These are phyloP conservation scores for Chymomyza costata DNA, from an alignment of 1,140 invertebrate genomes.

Conservation along the genomic window DNA sequence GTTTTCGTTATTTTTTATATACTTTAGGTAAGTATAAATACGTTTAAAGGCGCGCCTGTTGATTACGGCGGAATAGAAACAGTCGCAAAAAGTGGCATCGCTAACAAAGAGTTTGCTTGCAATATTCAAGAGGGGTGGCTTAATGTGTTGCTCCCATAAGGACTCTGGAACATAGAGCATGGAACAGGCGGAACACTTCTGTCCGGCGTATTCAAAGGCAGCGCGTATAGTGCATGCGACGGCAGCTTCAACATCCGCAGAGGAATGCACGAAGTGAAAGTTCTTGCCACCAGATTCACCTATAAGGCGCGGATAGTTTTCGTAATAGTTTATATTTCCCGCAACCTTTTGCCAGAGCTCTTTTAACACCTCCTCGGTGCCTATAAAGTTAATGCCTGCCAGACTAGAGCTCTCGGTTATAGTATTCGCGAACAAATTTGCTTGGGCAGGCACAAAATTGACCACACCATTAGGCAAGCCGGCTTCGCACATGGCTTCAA, in stretches of 20 bases:
- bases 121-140: conserved; percentile 64
- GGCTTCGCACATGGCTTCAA: conserved; percentile 93
- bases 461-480: conserved; percentile 96
- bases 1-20: conserved; percentile 86
- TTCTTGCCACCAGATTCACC: conserved; percentile 99
- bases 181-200: conserved; percentile 99
- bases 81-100: conserved; percentile 86
- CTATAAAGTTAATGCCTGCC: conserved; percentile 97
- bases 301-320: conserved; percentile 93
- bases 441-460: conserved; percentile 96
- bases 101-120: conserved; percentile 83
- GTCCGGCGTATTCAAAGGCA: conserved; percentile 96
- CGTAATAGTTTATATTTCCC: conserved; percentile 88
- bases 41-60: conserved; percentile 93
- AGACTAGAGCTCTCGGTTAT: conserved; percentile 89
- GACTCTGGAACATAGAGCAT: conserved; percentile 95
- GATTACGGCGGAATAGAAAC: conserved; percentile 96
- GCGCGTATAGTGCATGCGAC: conserved; percentile 90
- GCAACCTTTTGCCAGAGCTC: conserved; percentile 94
- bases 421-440: conserved; percentile 92
- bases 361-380: conserved; percentile 84
- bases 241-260: conserved; percentile 87
- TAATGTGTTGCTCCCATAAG: conserved; percentile 81
- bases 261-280: conserved; percentile 96
- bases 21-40: conserved; percentile 91